Conservation (phyloP, 2,888 invertebrate genomes). For the Crepidodera aurea region DNA sequence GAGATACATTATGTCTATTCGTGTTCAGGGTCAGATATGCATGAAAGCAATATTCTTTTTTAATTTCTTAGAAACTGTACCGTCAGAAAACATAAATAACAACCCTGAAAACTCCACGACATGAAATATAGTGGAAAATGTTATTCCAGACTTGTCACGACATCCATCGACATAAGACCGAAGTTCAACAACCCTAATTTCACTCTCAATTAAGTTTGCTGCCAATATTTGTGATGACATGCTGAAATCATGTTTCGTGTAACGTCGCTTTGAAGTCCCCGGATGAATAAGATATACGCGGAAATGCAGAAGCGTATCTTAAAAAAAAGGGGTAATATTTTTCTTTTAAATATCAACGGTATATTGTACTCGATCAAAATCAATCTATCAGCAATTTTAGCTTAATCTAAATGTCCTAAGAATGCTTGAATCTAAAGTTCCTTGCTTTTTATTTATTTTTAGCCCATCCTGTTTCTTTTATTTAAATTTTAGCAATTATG, state of each 20-base stretch:
- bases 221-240: slow-evolving; percentile 23
- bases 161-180: slow-evolving; percentile 14
- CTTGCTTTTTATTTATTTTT: no score
- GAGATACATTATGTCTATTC: no score
- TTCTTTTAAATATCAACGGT: no score
- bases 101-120: slow-evolving; percentile 1
- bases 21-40: no score
- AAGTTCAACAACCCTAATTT: slow-evolving; percentile 33
- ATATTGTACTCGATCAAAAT: no score
- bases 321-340: background rate
- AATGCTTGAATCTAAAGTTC: no score
- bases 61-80: background rate
- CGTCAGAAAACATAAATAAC: slow-evolving; percentile 5
- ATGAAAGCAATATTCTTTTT: background rate
- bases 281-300: background rate
- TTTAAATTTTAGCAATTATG: no score
- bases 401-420: no score
- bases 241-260: background rate
- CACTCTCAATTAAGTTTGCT: slow-evolving; percentile 29
- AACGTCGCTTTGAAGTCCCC: background rate
- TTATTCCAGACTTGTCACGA: slow-evolving; percentile 16
- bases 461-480: no score
- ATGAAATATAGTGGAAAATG: slow-evolving; percentile 16
- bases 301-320: background rate
- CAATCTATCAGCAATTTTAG: no score